Evolutionary conservation across 2,797 vertebrate species (phyloP).

Genomic region (Xenopus petersii): DNA sequence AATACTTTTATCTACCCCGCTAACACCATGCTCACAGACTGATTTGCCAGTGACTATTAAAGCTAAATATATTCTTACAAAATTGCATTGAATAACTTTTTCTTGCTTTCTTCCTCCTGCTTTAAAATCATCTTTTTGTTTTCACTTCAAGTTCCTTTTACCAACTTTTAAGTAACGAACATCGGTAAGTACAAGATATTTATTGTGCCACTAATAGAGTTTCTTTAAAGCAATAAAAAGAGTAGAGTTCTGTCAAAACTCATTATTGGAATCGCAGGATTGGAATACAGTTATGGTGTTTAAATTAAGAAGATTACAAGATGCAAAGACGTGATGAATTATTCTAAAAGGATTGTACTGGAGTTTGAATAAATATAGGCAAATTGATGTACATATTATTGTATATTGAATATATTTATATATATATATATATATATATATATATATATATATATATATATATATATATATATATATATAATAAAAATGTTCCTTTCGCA

Average conservation of each 20-base stretch:
- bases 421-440: no score
- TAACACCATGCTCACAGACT: conserved; percentile 27
- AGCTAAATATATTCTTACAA: conserved; percentile 13
- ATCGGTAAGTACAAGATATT: conserved; percentile 9
- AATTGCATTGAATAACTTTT: conserved; percentile 7
- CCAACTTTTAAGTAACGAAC: neutral
- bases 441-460: no score
- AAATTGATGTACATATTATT: no score
- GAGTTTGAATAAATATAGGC: no score
- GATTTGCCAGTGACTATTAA: conserved; percentile 32
- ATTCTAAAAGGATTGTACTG: neutral
- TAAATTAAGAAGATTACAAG: neutral
- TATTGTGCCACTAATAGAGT: neutral
- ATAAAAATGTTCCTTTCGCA: no score
- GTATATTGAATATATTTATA: no score
- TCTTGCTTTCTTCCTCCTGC: conserved; percentile 29
- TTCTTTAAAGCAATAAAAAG: neutral
- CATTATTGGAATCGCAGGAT: neutral
- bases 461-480: no score
- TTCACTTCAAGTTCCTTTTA: conserved; percentile 2
- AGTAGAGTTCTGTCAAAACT: neutral
- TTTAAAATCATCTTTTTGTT: conserved; percentile 15
- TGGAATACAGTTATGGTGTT: neutral
- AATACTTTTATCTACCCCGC: conserved; percentile 26
- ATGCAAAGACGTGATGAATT: neutral